Base-by-base conservation (phyloP, 2,888 invertebrate genomes). In the Syrphus vitripennis region DNA sequence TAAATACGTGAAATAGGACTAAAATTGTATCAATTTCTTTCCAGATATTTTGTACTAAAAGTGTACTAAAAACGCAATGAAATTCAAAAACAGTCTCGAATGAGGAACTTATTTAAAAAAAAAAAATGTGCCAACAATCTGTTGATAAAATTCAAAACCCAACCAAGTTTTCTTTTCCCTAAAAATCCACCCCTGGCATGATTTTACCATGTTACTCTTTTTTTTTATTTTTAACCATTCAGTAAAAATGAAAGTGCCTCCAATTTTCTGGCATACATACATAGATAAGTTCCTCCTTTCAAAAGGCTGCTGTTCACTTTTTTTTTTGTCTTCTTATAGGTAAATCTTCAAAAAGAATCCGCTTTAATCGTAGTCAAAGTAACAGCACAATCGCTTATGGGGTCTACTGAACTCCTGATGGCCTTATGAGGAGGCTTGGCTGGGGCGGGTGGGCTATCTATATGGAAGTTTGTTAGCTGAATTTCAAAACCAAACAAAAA, bases 391-490 rank as follows among this genome's bases (percentile, higher is more conserved):
- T 59, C 21, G 34, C 19, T 59, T 37, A n/a, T n/a, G 10, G 21
- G 34, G 34, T 45, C 48, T n/a, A n/a, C n/a, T 45, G 21, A 67
- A 67, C 67, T 67, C 34, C 50, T 67, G 31, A 34, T 19, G 21
- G 48, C 31, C 59, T 59, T 57, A 55, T 29, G 2, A 19, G n/a
- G 21, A 7, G 21, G 5, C 50, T 21, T n/a, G 48, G n/a, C 65
- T 34, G 5, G 1, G 21, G 2, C 9, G 3, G 12, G 0, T 12
- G 48, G 48, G 16, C 71, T 82, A n/a, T n/a, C n/a, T n/a, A n/a
- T n/a, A n/a, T n/a, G 70, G 70, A 57, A 42, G 26, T 55, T 70
- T 70, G 37, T 50, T 31, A 76, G 53, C 40, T 70, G 63, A 42
- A 76, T 55, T 42, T 61, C n/a, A 31, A 21, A 55, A 63, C 24